A percentile compares a stretch with the other conserved stretches of the same genome.
These are phyloP conservation scores for Anguilla megastoma DNA, from an alignment of 2,797 vertebrate genomes.

Conservation along the genomic window DNA sequence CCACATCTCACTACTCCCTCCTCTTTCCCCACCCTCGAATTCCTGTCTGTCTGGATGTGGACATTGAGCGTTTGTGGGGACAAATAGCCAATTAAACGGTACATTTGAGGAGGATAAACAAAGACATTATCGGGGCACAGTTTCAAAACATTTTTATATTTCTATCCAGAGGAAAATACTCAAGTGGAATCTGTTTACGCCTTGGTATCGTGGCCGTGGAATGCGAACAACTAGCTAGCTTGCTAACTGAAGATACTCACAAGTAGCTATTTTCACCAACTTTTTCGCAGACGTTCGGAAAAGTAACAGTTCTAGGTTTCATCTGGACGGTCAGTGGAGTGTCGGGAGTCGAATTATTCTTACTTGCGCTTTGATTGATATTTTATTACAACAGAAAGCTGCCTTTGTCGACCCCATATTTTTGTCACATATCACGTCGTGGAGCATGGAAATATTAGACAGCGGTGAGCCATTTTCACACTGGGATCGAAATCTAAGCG, in stretches of 20 bases:
- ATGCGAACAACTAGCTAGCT: neutral
- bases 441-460: conserved; percentile 88
- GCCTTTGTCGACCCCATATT: neutral
- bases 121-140: neutral
- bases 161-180: conserved; percentile 14
- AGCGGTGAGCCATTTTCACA: conserved; percentile 80
- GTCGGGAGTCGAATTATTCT: neutral
- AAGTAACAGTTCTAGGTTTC: conserved; percentile 24
- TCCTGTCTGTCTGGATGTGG: conserved; percentile 62
- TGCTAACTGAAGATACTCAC: conserved; percentile 6
- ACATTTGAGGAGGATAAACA: conserved; percentile 42
- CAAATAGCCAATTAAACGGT: conserved; percentile 50
- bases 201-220: conserved; percentile 1
- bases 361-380: neutral
- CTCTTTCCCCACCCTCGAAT: conserved; percentile 66
- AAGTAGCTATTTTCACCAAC: conserved; percentile 26
- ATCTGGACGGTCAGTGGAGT: neutral
- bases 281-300: conserved; percentile 22
- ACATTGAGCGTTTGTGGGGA: conserved; percentile 39
- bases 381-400: neutral
- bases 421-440: conserved; percentile 9
- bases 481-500: conserved; percentile 94
- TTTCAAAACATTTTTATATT: conserved; percentile 4
- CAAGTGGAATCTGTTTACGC: neutral
- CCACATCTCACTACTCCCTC: conserved; percentile 9